A percentile compares a stretch with the other conserved stretches of the same genome.
Conservation (phyloP, 2,888 invertebrate genomes). For the Pristionchus arcanus region DNA sequence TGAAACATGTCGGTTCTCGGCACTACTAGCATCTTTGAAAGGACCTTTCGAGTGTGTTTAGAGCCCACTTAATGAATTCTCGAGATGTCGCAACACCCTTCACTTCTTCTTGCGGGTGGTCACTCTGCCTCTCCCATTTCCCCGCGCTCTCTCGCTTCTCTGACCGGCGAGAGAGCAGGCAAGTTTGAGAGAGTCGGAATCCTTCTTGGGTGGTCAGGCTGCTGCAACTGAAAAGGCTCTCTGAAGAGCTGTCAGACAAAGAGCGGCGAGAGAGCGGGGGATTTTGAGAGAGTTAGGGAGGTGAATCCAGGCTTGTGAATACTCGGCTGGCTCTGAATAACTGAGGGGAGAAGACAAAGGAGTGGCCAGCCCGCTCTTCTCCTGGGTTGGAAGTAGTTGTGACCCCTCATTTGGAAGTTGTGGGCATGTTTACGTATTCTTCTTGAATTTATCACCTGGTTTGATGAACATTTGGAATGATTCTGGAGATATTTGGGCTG, state of each 20-base stretch:
- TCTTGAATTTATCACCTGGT: too few species aligned
- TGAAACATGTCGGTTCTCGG: background rate
- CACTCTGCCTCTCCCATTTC: too few species aligned
- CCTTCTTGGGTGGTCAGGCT: background rate
- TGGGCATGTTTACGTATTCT: too few species aligned
- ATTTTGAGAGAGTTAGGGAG: background rate
- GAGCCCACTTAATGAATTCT: conserved; percentile 34
- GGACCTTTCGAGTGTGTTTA: too few species aligned
- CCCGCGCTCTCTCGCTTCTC: background rate
- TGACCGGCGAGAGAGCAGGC: background rate
- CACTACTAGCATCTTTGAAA: too few species aligned
- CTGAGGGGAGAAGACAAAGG: conserved; percentile 1
- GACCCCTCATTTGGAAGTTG: background rate
- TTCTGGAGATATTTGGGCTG: too few species aligned
- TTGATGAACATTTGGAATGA: too few species aligned
- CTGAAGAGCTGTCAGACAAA: background rate
- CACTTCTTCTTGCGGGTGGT: too few species aligned
- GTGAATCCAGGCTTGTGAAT: conserved; percentile 49
- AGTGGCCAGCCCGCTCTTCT: background rate
- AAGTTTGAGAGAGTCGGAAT: background rate
- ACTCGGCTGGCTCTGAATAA: conserved; percentile 8
- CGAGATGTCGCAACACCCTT: background rate
- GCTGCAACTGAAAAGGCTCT: conserved; percentile 12
- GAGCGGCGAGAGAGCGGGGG: background rate
- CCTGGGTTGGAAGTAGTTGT: conserved; percentile 11